A percentile compares a stretch with the other conserved stretches of the same genome.
Evolutionary conservation across 2,113 vertebrate genomes (phyloP).

Genomic region (Vombatus ursinus): DNA sequence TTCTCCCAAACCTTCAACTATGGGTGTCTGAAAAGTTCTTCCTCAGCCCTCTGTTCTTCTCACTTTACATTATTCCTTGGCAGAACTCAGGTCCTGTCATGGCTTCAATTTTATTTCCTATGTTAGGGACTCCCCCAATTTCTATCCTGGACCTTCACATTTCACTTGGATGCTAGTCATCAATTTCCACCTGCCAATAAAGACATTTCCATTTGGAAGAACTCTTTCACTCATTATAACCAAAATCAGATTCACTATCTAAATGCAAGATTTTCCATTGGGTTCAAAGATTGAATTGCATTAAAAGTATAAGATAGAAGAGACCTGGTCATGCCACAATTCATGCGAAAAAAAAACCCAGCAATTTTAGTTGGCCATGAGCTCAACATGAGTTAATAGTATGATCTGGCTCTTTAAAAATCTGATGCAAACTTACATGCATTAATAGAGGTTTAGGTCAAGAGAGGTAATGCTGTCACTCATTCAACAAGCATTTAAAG

Average conservation of each 20-base stretch:
- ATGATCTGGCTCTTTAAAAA: neutral
- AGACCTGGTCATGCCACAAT: neutral
- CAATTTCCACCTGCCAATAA: neutral
- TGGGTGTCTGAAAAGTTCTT: neutral
- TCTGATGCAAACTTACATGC: neutral
- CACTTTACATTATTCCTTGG: neutral
- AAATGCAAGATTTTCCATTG: conserved; percentile 5
- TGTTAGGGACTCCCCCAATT: neutral
- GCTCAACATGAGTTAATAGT: neutral
- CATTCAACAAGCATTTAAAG: neutral
- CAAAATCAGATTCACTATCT: conserved; percentile 1
- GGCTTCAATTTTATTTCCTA: neutral
- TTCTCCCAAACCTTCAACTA: neutral
- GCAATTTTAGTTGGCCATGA: neutral
- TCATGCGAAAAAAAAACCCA: neutral
- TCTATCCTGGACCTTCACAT: neutral
- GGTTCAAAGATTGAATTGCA: neutral
- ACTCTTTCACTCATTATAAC: neutral
- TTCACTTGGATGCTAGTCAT: neutral
- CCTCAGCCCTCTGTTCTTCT: neutral
- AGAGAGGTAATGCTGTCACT: neutral
- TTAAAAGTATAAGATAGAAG: neutral
- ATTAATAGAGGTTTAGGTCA: neutral
- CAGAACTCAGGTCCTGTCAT: neutral
- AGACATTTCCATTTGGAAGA: neutral